These are phyloP conservation scores for Rhagium mordax DNA, from an alignment of 2,888 invertebrate species.

Conservation along the genomic window DNA sequence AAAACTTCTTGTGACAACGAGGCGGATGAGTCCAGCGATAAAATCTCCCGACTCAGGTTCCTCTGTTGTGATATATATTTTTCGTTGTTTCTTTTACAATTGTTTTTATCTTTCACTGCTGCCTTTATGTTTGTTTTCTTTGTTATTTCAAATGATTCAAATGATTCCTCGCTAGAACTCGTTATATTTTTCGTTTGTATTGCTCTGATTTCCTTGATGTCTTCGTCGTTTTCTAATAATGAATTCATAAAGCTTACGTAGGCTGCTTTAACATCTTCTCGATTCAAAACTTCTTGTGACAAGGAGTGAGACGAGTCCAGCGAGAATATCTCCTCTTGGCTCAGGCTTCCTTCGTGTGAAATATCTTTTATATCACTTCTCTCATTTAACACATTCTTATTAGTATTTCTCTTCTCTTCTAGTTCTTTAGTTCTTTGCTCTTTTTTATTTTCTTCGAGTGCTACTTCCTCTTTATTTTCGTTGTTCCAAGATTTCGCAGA, in stretches of 20 bases:
- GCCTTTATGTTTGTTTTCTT: too few species aligned
- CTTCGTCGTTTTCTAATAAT: not conserved
- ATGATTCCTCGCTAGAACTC: not conserved
- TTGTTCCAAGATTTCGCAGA: too few species aligned
- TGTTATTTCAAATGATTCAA: not conserved
- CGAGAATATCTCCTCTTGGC: not conserved
- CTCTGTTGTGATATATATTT: too few species aligned
- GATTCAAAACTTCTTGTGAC: slow-evolving; percentile 36
- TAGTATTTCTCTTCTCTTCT: not conserved
- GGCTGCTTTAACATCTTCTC: slow-evolving; percentile 35
- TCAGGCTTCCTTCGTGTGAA: not conserved
- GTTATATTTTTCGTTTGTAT: not conserved
- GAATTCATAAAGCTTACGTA: slow-evolving; percentile 40
- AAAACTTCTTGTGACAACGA: slow-evolving; percentile 35
- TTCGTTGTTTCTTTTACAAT: too few species aligned
- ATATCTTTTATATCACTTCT: not conserved
- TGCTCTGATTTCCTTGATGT: not conserved
- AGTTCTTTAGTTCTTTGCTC: too few species aligned
- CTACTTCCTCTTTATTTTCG: too few species aligned
- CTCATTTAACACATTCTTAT: not conserved
- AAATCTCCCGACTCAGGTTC: too few species aligned
- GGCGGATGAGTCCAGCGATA: slow-evolving; percentile 18
- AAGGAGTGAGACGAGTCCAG: slow-evolving; percentile 25
- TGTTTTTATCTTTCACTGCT: not conserved
- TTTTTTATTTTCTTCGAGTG: not conserved